Evolutionary conservation across 1,140 invertebrate species (phyloP).

Genomic region (Akabosia matsudoensis): DNA sequence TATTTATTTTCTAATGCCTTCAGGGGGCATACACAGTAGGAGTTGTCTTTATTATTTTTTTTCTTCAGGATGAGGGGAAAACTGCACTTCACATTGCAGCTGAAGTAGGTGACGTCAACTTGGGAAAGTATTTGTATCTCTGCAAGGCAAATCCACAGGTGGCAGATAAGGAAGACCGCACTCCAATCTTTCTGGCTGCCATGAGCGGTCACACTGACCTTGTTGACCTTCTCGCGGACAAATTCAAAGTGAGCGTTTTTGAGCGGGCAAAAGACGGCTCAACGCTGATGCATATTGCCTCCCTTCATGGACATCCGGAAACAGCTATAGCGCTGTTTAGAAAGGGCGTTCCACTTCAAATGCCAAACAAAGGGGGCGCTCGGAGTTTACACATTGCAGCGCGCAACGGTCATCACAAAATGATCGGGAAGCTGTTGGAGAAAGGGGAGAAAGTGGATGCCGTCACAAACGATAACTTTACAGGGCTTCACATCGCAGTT

Average conservation of each 20-base stretch:
- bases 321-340: constrained; percentile 96
- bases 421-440: constrained; percentile 93
- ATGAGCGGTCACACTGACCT: constrained; percentile 92
- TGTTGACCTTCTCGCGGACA: constrained; percentile 94
- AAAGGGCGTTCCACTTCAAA: constrained; percentile 95
- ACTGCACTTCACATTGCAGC: constrained; percentile 91
- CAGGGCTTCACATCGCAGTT: constrained; percentile 97
- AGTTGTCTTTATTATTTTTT: too few species aligned
- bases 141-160: constrained; percentile 89
- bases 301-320: constrained; percentile 90
- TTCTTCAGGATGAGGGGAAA: constrained; percentile 62
- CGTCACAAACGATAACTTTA: constrained; percentile 93
- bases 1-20: too few species aligned
- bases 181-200: constrained; percentile 94
- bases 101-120: constrained; percentile 84
- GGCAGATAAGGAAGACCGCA: constrained; percentile 82
- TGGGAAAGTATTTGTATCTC: constrained; percentile 93
- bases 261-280: constrained; percentile 94
- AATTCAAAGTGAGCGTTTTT: constrained; percentile 93
- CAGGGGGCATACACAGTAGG: too few species aligned
- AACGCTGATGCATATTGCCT: constrained; percentile 97
- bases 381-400: constrained; percentile 89
- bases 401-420: constrained; percentile 88
- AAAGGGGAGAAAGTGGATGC: constrained; percentile 91
- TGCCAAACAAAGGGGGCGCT: constrained; percentile 96